Evolutionary conservation across 2,888 invertebrate species (phyloP), one percentile per base, ranked within the genome.

Genomic region (Orthosia cruda): DNA sequence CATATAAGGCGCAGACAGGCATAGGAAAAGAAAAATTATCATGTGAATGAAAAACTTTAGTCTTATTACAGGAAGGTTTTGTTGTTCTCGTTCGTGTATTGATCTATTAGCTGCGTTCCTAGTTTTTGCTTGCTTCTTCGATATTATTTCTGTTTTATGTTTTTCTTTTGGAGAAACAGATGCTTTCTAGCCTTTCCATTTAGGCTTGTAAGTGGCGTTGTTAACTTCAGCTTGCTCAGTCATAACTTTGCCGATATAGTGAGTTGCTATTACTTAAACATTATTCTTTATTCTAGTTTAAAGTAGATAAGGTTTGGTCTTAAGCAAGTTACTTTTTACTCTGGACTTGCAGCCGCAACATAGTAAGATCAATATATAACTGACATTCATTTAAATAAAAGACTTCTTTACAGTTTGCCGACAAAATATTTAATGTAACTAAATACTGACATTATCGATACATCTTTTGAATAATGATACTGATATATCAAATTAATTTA

Each of bases 1-100:
- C 83, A 61, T 86, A 86, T 83, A 88, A 62, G 88, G 88, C 16
- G 63, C 18, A 59, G 73, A 74, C 87, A 82, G 83, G 72, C 82
- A 74, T 68, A 68, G 52, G 74, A 77, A 75, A 83, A 74, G 75
- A 84, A 83, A 77, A 86, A 84, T 69, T 69, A 82, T 63, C 54
- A 77, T 71, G 20, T 54, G 63, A 16, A 77, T 71, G 73, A 81
- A 81, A 85, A 82, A 76, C 71, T 83, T 77, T 74, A 80, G n/a
- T 83, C 77, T 80, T 85, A 85, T 75, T 64, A 49, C 3, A 1
- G 9, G 1, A 0, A 40, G 63, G 63, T 65, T 71, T 73, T 72
- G 40, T 71, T 83, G 50, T 77, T 84, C 62, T 52, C 61, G 67
- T 80, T 59, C n/a, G 49, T 40, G 61, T 83, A 71, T 82, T 82